These are phyloP conservation scores for Pygmarrhopalites habei DNA, from an alignment of 1,140 invertebrate genomes.

Conservation along the genomic window DNA sequence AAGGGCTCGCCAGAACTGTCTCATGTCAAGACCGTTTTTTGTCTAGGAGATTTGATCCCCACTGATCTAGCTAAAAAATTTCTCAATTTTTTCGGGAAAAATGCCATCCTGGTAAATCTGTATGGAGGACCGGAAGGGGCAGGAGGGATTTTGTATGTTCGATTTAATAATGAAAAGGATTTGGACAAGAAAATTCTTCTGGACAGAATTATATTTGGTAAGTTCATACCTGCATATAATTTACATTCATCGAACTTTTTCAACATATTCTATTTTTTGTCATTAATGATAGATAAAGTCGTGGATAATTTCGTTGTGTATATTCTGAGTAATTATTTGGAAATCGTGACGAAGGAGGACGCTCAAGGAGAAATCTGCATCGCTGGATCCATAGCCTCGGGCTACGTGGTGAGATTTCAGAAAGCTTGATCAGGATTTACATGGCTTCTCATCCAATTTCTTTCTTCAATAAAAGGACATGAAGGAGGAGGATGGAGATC, in stretches of 20 bases:
- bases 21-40: background rate
- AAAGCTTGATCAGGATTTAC: too few species aligned
- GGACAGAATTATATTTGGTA: background rate
- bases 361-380: constrained; percentile 17
- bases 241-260: background rate
- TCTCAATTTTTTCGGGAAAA: constrained; percentile 7
- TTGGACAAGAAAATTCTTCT: background rate
- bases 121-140: background rate
- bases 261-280: too few species aligned
- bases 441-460: too few species aligned
- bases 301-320: constrained; percentile 14
- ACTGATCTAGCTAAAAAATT: background rate
- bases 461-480: too few species aligned
- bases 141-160: background rate
- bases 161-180: constrained; percentile 6
- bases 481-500: background rate
- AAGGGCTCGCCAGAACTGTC: background rate
- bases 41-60: background rate
- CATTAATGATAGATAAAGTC: background rate
- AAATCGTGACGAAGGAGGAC: background rate
- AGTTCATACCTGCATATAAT: background rate
- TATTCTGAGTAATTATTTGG: constrained; percentile 6
- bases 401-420: too few species aligned
- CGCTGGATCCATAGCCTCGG: constrained; percentile 12
- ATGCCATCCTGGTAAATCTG: background rate